Percentiles rank a stretch among this genome's conserved stretches.
Conservation (phyloP, 2,797 vertebrate genomes). For the Schizopygopsis pylzovi region DNA sequence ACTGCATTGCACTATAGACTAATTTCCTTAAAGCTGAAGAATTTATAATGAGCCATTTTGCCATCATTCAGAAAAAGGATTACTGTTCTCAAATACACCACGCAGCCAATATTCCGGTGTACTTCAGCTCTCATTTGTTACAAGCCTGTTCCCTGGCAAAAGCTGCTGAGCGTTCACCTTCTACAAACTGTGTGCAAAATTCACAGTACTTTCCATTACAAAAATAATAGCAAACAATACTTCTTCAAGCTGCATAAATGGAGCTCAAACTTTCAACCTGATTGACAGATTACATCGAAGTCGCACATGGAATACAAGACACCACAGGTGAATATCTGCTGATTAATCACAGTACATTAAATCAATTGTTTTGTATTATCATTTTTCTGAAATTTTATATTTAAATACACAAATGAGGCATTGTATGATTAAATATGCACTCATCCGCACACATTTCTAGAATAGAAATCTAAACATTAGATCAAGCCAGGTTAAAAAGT, state of each 20-base stretch:
- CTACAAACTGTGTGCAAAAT: slow-evolving; percentile 11
- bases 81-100: not conserved
- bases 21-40: slow-evolving; percentile 26
- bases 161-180: slow-evolving; percentile 18
- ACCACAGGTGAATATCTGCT: not conserved
- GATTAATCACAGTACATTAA: not conserved
- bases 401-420: not conserved
- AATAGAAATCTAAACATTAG: not conserved
- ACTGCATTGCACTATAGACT: slow-evolving; percentile 3
- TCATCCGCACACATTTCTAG: not conserved
- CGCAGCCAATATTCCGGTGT: slow-evolving; percentile 22
- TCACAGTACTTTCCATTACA: not conserved
- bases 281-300: not conserved
- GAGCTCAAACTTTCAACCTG: not conserved
- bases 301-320: not conserved
- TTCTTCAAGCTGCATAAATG: not conserved
- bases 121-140: not conserved
- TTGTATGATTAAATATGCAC: not conserved
- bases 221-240: not conserved
- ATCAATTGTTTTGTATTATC: not conserved
- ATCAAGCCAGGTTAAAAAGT: not conserved
- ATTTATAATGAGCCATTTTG: slow-evolving; percentile 40
- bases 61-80: slow-evolving; percentile 18
- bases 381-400: not conserved
- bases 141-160: not conserved